These are phyloP conservation scores for Eucidaris tribuloides DNA, from an alignment of 35 echinoderm and acorn worm genomes.

Conservation along the genomic window DNA sequence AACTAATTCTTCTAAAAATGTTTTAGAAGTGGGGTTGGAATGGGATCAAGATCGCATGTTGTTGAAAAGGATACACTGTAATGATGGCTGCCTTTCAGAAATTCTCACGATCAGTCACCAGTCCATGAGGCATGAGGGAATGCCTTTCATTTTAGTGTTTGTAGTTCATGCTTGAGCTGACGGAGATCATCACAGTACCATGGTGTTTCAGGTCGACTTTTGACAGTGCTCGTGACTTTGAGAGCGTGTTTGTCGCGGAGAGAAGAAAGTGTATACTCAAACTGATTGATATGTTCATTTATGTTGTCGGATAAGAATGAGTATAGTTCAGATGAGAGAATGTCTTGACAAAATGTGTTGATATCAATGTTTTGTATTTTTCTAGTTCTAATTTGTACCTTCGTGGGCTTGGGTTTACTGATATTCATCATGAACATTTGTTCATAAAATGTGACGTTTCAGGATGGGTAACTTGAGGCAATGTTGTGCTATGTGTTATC, in stretches of 20 bases:
- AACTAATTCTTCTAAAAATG: neutral
- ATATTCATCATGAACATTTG: too few species aligned
- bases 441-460: too few species aligned
- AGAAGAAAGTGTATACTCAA: too few species aligned
- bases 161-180: neutral
- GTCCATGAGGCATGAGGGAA: neutral
- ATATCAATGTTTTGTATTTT: too few species aligned
- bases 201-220: neutral
- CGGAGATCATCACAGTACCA: slow-evolving; percentile 1
- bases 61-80: neutral
- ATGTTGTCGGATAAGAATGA: too few species aligned
- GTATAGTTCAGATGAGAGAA: too few species aligned
- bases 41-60: neutral
- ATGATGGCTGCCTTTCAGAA: neutral
- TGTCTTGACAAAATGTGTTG: too few species aligned
- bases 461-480: too few species aligned
- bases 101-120: neutral
- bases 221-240: neutral
- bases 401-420: too few species aligned
- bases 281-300: too few species aligned
- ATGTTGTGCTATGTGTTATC: too few species aligned
- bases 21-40: neutral
- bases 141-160: neutral
- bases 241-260: neutral
- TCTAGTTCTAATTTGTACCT: too few species aligned